Percentiles rank a stretch among this genome's conserved stretches.
Conservation (phyloP, 2,888 invertebrate genomes). For the Eretmocerus hayati region DNA sequence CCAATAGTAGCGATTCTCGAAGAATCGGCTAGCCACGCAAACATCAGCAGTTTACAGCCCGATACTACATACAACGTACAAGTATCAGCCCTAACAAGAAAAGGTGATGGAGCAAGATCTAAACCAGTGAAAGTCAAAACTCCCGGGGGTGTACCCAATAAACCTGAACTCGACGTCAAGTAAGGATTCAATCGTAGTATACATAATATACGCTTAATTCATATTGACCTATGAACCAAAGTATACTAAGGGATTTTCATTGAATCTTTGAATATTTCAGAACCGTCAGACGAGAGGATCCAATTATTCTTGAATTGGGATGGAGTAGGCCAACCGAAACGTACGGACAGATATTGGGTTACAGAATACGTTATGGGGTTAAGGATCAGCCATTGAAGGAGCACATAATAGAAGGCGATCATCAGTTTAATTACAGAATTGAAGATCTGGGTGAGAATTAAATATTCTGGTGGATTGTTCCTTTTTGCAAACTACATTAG, state of each 20-base stretch:
- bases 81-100: slow-evolving; percentile 91
- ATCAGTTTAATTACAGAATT: slow-evolving; percentile 62
- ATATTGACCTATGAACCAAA: neutral
- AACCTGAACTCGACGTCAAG: slow-evolving; percentile 76
- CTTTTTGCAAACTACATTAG: too few species aligned
- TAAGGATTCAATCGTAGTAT: too few species aligned
- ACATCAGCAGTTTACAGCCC: slow-evolving; percentile 85
- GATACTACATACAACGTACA: slow-evolving; percentile 91
- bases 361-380: slow-evolving; percentile 79
- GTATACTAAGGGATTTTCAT: too few species aligned
- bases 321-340: slow-evolving; percentile 88
- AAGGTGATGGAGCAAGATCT: slow-evolving; percentile 94
- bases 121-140: slow-evolving; percentile 79
- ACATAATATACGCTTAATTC: neutral
- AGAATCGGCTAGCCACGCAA: slow-evolving; percentile 68
- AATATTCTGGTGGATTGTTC: too few species aligned
- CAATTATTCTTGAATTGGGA: slow-evolving; percentile 82
- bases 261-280: too few species aligned
- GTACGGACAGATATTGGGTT: slow-evolving; percentile 82
- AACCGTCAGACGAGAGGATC: slow-evolving; percentile 78
- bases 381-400: slow-evolving; percentile 73
- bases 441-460: slow-evolving; percentile 56
- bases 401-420: slow-evolving; percentile 60
- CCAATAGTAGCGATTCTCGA: slow-evolving; percentile 84
- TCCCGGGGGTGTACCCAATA: slow-evolving; percentile 85